phyloP scores from a whole-genome alignment of 2,113 vertebrate species.

The Triplophysa rosa region DNA sequence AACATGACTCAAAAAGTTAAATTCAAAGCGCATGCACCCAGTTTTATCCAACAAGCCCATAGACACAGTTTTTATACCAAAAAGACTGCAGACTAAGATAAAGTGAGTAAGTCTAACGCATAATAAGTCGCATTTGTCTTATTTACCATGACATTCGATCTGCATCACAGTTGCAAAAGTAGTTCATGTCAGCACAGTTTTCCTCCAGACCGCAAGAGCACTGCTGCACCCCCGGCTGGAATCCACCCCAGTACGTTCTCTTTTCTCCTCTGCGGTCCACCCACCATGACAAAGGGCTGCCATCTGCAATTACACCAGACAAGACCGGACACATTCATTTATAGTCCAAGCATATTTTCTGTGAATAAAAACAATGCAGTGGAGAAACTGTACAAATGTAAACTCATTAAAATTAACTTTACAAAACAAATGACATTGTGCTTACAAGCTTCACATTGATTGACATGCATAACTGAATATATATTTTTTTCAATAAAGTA shows the following conservation, averaged over 20 bases:
- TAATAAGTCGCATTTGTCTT: neutral
- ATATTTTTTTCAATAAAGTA: neutral
- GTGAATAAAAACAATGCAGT: no score
- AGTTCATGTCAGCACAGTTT: constrained; percentile 81
- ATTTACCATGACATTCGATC: constrained; percentile 85
- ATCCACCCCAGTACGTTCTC: constrained; percentile 85
- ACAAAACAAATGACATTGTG: no score
- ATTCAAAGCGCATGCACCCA: no score
- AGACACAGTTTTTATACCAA: no score
- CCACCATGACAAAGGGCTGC: constrained; percentile 84
- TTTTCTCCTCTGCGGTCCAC: constrained; percentile 79
- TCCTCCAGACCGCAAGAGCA: constrained; percentile 86
- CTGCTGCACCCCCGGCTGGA: constrained; percentile 80
- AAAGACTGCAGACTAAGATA: no score
- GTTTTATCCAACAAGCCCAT: no score
- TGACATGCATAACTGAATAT: neutral
- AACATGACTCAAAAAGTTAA: no score
- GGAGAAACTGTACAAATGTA: neutral
- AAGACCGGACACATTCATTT: neutral
- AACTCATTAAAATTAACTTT: no score
- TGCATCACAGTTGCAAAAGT: constrained; percentile 87
- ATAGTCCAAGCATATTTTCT: neutral
- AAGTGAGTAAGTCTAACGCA: neutral
- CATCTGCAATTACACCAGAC: constrained; percentile 72
- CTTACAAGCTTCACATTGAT: no score